Percentiles rank a stretch among this genome's conserved stretches.
Evolutionary conservation across 1,140 invertebrate genomes (phyloP).

Genomic region (Nephotettix cincticeps): DNA sequence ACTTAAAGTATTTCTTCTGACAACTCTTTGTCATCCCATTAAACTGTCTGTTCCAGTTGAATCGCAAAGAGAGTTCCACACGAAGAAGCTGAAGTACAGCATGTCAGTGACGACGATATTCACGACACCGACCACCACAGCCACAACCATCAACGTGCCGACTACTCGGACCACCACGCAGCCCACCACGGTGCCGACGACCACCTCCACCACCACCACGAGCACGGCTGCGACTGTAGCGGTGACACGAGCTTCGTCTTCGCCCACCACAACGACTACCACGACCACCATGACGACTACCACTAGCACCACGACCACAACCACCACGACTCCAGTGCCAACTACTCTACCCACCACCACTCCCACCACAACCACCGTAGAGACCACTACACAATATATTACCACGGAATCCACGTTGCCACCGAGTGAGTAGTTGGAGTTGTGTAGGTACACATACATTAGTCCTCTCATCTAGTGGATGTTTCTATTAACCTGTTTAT

Average conservation of each 20-base stretch:
- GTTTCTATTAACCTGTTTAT: no score
- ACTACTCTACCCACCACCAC: constrained; percentile 53
- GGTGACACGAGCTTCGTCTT: constrained; percentile 37
- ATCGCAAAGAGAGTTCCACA: constrained; percentile 84
- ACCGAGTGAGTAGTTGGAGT: constrained; percentile 69
- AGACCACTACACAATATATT: constrained; percentile 53
- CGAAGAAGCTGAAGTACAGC: constrained; percentile 57
- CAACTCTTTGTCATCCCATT: no score
- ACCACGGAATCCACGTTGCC: constrained; percentile 63
- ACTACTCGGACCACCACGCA: constrained; percentile 27
- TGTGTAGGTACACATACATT: no score
- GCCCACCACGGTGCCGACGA: constrained; percentile 19
- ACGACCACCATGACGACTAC: constrained; percentile 39
- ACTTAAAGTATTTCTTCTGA: constrained; percentile 25
- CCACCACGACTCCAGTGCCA: constrained; percentile 46
- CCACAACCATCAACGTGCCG: constrained; percentile 18
- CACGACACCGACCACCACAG: constrained; percentile 34
- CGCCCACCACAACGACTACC: constrained; percentile 47
- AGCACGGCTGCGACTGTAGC: constrained; percentile 34
- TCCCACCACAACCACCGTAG: constrained; percentile 49
- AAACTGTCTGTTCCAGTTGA: constrained; percentile 62
- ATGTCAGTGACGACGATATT: neutral
- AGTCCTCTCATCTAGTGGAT: no score
- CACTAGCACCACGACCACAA: constrained; percentile 26
- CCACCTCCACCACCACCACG: constrained; percentile 42